phyloP scores from a whole-genome alignment of 2,113 vertebrate genomes.

The Datnioides undecimradiatus region DNA sequence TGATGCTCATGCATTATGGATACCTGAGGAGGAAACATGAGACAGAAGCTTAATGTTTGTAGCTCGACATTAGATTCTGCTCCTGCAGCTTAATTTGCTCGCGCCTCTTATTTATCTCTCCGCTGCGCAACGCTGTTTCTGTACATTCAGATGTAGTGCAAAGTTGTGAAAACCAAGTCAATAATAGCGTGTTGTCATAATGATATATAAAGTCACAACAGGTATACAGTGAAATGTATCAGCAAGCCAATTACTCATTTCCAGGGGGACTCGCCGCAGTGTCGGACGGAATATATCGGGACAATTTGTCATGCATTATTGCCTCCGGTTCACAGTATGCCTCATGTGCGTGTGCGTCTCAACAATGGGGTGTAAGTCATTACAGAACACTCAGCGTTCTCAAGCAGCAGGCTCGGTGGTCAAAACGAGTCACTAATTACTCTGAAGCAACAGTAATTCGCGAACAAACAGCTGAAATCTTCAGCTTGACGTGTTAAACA shows the following conservation, averaged over 20 bases:
- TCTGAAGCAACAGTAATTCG: conserved; percentile 6
- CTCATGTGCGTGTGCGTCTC: conserved; percentile 23
- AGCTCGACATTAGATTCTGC: conserved; percentile 1
- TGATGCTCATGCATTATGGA: background rate
- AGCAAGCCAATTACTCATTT: conserved; percentile 35
- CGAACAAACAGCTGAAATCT: conserved; percentile 33
- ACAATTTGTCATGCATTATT: conserved; percentile 40
- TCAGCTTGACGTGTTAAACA: background rate
- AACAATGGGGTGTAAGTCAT: conserved; percentile 12
- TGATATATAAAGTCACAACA: conserved; percentile 4
- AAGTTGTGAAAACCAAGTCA: conserved; percentile 1
- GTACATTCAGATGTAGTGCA: background rate
- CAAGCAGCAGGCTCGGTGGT: conserved; percentile 4
- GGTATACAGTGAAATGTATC: conserved; percentile 16
- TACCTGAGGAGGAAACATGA: background rate
- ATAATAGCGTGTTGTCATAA: conserved; percentile 23
- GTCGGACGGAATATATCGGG: conserved; percentile 18
- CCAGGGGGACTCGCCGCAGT: conserved; percentile 20
- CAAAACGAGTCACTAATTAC: conserved; percentile 29
- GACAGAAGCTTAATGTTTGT: conserved; percentile 16
- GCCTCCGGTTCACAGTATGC: conserved; percentile 31
- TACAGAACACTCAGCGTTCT: conserved; percentile 9
- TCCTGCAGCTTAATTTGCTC: conserved; percentile 15
- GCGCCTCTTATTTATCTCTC: conserved; percentile 8
- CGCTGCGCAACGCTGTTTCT: background rate